Evolutionary conservation across 2,113 vertebrate species (phyloP).

Genomic region (Zosterops lateralis): DNA sequence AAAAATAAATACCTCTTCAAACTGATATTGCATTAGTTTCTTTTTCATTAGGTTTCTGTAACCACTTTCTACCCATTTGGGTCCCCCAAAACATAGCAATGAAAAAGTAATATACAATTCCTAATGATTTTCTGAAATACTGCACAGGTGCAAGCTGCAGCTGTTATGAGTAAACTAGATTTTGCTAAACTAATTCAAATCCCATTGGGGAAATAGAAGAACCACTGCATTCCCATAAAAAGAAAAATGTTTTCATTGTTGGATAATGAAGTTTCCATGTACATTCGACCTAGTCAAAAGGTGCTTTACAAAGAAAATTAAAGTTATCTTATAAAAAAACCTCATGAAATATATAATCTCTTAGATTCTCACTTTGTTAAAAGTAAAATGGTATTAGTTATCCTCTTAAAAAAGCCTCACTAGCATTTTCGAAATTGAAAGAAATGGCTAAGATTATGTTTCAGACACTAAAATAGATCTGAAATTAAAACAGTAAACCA

Average conservation of each 20-base stretch:
- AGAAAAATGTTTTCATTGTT: constrained; percentile 58
- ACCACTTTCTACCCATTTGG: constrained; percentile 42
- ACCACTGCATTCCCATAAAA: constrained; percentile 55
- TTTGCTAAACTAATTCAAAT: constrained; percentile 71
- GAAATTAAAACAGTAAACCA: neutral
- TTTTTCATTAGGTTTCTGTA: constrained; percentile 44
- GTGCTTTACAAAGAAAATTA: constrained; percentile 12
- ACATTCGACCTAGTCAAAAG: constrained; percentile 22
- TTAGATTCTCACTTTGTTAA: neutral
- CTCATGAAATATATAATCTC: neutral
- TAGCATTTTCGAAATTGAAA: neutral
- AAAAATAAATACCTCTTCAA: constrained; percentile 41
- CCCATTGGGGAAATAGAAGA: constrained; percentile 63
- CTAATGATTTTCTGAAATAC: constrained; percentile 60
- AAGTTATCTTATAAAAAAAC: neutral
- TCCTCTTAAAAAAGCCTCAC: neutral
- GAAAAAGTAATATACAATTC: constrained; percentile 63
- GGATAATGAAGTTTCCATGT: constrained; percentile 38
- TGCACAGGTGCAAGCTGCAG: constrained; percentile 76
- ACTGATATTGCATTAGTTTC: constrained; percentile 39
- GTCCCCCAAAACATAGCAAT: constrained; percentile 33
- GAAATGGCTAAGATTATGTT: neutral
- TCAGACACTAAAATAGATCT: neutral
- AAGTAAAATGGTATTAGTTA: neutral
- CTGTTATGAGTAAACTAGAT: constrained; percentile 71